phyloP scores from a whole-genome alignment of 1,140 invertebrate genomes.

The Lasioglossum albipes region DNA sequence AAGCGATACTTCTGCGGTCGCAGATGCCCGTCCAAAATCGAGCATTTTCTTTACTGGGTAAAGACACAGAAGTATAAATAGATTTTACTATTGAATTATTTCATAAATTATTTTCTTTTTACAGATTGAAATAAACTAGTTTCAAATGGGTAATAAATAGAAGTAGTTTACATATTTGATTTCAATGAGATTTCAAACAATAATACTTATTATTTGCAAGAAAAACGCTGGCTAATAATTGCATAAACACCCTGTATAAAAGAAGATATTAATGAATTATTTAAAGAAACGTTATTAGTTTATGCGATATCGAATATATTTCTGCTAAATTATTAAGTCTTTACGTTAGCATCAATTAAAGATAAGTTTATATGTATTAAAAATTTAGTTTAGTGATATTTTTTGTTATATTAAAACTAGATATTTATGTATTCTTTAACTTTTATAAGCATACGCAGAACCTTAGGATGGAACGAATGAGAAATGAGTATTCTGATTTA shows the following conservation, averaged over 20 bases:
- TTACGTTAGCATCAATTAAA: not conserved
- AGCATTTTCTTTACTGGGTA: too few species aligned
- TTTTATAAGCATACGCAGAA: not conserved
- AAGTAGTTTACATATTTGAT: slow-evolving; percentile 1
- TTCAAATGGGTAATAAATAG: slow-evolving; percentile 30
- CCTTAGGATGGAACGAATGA: slow-evolving; percentile 13
- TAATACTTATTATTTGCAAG: too few species aligned
- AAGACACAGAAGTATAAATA: slow-evolving; percentile 2
- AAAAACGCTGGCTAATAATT: too few species aligned
- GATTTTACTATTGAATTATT: slow-evolving; percentile 16
- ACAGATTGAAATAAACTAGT: slow-evolving; percentile 15
- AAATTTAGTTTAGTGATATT: not conserved
- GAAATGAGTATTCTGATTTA: slow-evolving; percentile 1
- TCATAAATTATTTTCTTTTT: not conserved
- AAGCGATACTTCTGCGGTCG: too few species aligned
- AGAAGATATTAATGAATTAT: not conserved
- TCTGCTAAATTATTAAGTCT: not conserved
- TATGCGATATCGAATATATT: slow-evolving; percentile 6
- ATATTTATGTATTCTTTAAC: slow-evolving; percentile 2
- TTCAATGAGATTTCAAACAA: not conserved
- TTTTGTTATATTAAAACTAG: not conserved
- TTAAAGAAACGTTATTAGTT: slow-evolving; percentile 12
- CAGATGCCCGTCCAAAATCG: too few species aligned
- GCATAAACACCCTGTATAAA: too few species aligned
- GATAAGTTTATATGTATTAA: not conserved